A percentile compares a stretch with the other conserved stretches of the same genome.
Evolutionary conservation across 2,888 invertebrate species (phyloP).

Genomic region (Dermolepida albohirtum): DNA sequence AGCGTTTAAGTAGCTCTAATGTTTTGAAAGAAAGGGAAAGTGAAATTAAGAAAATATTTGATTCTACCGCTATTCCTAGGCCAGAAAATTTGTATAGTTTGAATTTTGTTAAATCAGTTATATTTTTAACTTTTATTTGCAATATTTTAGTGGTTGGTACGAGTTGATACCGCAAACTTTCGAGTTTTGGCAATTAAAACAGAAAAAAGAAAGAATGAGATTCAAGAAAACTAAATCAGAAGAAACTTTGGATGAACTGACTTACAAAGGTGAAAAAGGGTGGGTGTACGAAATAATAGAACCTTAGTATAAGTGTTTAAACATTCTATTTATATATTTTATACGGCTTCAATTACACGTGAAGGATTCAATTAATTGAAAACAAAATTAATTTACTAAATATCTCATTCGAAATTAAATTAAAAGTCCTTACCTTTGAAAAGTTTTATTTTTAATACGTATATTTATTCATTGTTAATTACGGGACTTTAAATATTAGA

Average conservation of each 20-base stretch:
- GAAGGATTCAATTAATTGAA: too few species aligned
- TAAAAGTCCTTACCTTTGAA: too few species aligned
- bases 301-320: constrained; percentile 67
- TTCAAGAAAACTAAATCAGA: constrained; percentile 74
- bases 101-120: constrained; percentile 13
- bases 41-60: constrained; percentile 71
- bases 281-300: constrained; percentile 90
- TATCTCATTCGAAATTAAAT: too few species aligned
- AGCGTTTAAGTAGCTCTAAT: constrained; percentile 76
- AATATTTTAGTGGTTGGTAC: constrained; percentile 84
- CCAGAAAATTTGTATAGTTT: constrained; percentile 77
- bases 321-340: not conserved
- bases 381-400: too few species aligned
- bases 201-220: constrained; percentile 89
- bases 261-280: constrained; percentile 81
- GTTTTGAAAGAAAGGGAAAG: constrained; percentile 75
- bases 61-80: constrained; percentile 73
- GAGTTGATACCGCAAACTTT: constrained; percentile 79
- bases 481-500: too few species aligned
- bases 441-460: too few species aligned
- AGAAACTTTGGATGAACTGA: constrained; percentile 71
- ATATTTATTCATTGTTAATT: too few species aligned
- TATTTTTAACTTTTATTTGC: constrained; percentile 14
- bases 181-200: constrained; percentile 98
- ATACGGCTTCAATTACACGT: not conserved